These are phyloP conservation scores for Pelobates fuscus DNA, from an alignment of 2,113 vertebrate genomes.

Conservation along the genomic window DNA sequence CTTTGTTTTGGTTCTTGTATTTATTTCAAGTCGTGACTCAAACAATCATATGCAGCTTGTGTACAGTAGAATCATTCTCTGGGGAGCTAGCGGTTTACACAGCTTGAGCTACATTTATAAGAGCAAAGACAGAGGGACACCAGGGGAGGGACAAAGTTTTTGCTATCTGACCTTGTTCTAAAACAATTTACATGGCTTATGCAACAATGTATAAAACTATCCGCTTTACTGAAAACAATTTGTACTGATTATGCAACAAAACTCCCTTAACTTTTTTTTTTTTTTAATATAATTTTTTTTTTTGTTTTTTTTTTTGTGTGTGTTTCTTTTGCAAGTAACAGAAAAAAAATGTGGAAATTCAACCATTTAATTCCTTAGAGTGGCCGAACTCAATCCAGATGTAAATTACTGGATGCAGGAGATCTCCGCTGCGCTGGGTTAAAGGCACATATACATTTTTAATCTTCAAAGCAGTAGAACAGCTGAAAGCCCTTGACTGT, in stretches of 20 bases:
- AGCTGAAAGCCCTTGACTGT: background rate
- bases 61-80: conserved; percentile 15
- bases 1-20: background rate
- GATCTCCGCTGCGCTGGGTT: conserved; percentile 20
- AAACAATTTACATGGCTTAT: conserved; percentile 37
- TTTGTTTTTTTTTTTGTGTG: too few species aligned
- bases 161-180: conserved; percentile 31
- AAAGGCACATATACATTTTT: conserved; percentile 42
- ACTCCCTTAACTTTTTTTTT: conserved; percentile 20
- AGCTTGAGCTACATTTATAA: conserved; percentile 5
- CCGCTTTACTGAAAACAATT: conserved; percentile 14
- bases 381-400: conserved; percentile 44
- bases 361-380: conserved; percentile 39
- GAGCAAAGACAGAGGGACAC: conserved; percentile 6
- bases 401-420: conserved; percentile 39
- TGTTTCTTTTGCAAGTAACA: background rate
- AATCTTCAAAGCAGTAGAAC: conserved; percentile 26
- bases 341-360: conserved; percentile 31
- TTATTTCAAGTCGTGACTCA: conserved; percentile 31
- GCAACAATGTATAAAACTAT: conserved; percentile 38
- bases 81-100: background rate
- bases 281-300: conserved; percentile 8
- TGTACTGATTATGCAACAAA: conserved; percentile 32
- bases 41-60: conserved; percentile 16
- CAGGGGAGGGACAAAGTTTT: conserved; percentile 23